These are phyloP conservation scores for Apocheima hispidaria DNA, from an alignment of 2,888 invertebrate genomes.

Conservation along the genomic window DNA sequence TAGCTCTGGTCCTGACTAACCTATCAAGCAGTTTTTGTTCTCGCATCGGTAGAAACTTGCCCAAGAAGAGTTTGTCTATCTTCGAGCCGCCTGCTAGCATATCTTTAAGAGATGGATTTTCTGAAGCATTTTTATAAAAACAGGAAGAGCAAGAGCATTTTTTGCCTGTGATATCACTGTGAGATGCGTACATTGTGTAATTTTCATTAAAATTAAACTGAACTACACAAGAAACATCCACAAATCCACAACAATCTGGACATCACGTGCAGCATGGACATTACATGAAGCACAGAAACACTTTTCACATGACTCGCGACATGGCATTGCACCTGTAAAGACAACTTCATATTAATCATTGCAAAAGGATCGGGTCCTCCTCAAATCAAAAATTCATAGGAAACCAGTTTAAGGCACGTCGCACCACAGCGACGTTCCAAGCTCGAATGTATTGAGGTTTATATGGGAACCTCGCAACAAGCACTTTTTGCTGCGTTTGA, in stretches of 20 bases:
- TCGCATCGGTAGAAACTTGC: conserved; percentile 60
- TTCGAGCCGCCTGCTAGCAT: conserved; percentile 53
- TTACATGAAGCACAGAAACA: conserved; percentile 42
- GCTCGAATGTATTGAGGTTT: too few relatives aligned
- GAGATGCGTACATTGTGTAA: conserved; percentile 43
- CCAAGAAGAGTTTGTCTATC: conserved; percentile 59
- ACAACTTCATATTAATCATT: background rate
- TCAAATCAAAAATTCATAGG: background rate
- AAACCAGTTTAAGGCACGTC: background rate
- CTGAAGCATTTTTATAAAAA: conserved; percentile 55
- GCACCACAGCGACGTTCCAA: too few relatives aligned
- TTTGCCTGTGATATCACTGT: conserved; percentile 44
- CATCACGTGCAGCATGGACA: too few relatives aligned
- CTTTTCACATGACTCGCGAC: conserved; percentile 43
- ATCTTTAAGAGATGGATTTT: conserved; percentile 52
- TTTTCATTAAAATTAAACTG: conserved; percentile 40
- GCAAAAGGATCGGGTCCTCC: background rate
- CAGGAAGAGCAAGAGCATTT: conserved; percentile 64
- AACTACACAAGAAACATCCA: conserved; percentile 6
- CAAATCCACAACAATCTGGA: conserved; percentile 8
- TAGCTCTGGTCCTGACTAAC: conserved; percentile 64
- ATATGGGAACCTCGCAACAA: too few relatives aligned
- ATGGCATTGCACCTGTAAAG: conserved; percentile 47
- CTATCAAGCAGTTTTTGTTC: conserved; percentile 63
- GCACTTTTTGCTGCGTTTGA: too few relatives aligned